phyloP scores from a whole-genome alignment of 2,888 invertebrate genomes.

The Aromia moschata region DNA sequence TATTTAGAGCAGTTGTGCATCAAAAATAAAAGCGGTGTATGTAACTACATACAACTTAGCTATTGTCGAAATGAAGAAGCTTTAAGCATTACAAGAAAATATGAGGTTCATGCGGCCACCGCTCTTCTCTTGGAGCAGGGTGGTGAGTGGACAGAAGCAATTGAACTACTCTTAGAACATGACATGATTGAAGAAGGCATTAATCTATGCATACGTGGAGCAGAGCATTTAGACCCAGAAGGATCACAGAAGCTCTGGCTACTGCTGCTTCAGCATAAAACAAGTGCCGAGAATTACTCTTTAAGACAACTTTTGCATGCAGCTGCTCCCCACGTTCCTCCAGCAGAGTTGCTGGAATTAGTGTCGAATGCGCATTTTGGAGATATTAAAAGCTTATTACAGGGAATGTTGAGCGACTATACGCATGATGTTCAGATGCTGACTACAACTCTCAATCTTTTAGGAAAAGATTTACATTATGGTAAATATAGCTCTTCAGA shows the following conservation, averaged over 20 bases:
- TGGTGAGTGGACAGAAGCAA: slow-evolving; percentile 77
- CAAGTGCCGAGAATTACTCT: slow-evolving; percentile 59
- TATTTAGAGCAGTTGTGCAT: slow-evolving; percentile 73
- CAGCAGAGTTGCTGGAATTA: slow-evolving; percentile 69
- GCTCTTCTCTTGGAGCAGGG: slow-evolving; percentile 79
- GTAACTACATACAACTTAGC: slow-evolving; percentile 58
- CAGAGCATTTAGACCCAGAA: slow-evolving; percentile 60
- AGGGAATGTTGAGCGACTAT: slow-evolving; percentile 79
- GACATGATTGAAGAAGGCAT: slow-evolving; percentile 57
- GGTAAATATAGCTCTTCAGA: slow-evolving; percentile 48
- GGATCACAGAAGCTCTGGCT: slow-evolving; percentile 66
- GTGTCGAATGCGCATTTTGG: slow-evolving; percentile 70
- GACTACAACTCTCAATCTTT: slow-evolving; percentile 71
- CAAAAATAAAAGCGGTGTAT: slow-evolving; percentile 66
- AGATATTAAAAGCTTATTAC: slow-evolving; percentile 69
- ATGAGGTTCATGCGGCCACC: slow-evolving; percentile 72
- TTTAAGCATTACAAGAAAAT: slow-evolving; percentile 70
- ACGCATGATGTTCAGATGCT: slow-evolving; percentile 78
- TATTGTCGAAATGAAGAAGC: slow-evolving; percentile 73
- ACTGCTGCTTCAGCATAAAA: slow-evolving; percentile 63
- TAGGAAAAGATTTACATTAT: slow-evolving; percentile 75
- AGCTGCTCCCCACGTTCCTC: slow-evolving; percentile 67
- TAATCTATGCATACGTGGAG: slow-evolving; percentile 63
- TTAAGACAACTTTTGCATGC: slow-evolving; percentile 65
- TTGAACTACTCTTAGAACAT: slow-evolving; percentile 68